Base-by-base conservation (phyloP, 1,140 invertebrate species). In the Cephus cinctus region DNA sequence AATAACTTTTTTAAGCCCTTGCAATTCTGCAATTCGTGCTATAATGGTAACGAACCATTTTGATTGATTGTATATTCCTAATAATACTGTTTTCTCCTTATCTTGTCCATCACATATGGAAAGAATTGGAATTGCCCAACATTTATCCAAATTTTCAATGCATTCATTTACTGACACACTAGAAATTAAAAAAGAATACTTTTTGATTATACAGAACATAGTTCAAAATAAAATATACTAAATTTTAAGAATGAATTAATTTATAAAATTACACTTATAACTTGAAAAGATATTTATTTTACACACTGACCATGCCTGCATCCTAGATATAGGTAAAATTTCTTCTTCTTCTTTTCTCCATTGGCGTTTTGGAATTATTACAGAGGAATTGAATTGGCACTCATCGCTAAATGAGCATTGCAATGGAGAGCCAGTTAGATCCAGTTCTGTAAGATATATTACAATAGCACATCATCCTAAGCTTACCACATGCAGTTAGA, bases 391-490 rank as follows among this genome's bases (percentile, higher is more conserved):
- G 2, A 68, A 59, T 32, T 52, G 46, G n/a, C n/a, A n/a, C 15
- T 44, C 55, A 9, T 51, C 52, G 1, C 31, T 44, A 22, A 67
- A 67, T 4, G 65, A 66, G 41, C 61, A 67, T 18, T 56, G 36
- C 34, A 69, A 30, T 14, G 67, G 67, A 6, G 59, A 63, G 12
- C 67, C 67, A 39, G 61, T 67, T 4, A 66, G 22, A 18, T 69
- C 57, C 12, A 54, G 36, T 35, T 38, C 65, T 59, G 38, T 20
- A 56, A 30, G 21, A 55, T 23, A 51, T 36, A 36, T 16, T 35
- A 16, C 51, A 27, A 27, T 27, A n/a, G 6, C 25, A 27, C 6
- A 12, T 22, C 35, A 16, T 38, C 12, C 35, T 1, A 8, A 15
- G 20, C 18, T 43, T 35, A 9, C 22, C 20, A 34, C 36, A 43